Base-by-base conservation (phyloP, 1,140 invertebrate species). In the Coboldia fuscipes region DNA sequence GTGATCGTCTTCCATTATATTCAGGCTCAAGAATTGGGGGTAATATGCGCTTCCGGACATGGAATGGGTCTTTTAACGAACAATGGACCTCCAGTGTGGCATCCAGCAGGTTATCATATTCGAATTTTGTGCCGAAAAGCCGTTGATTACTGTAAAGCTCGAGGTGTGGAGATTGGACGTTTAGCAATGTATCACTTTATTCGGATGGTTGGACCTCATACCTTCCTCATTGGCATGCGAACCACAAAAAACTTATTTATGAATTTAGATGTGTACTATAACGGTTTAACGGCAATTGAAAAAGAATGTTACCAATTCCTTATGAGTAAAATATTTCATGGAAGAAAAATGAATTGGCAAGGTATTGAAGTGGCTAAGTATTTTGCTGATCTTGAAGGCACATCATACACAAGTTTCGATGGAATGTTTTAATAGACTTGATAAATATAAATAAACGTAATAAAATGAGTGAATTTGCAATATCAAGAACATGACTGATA, bases 21-120 rank as follows among this genome's bases (percentile, higher is more conserved):
- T 18, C 45, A 86, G 74, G 56, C 58, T 28, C 63, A 68, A 41
- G 63, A 71, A 35, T 47, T 93, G 9, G 86, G 78, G 16, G 58
- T 93, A 13, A 73, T 93, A 16, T 84, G 81, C 57, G 85, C 84
- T 2, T 69, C 82, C 0, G 62, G 70, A 2, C 69, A 78, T 14
- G 72, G 67, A 2, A 76, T 90, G 79, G 81, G 85, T 9, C 58
- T 93, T 9, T 58, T 92, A 14, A 75, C 79, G 7, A 75, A 72
- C 52, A 46, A 48, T 23, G 81, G 78, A 0, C 74, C 83, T 1
- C 76, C 68, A 36, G 38, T 44, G 1, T 94, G 88, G 88, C 88
- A 94, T 61, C 80, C 81, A 14, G 82, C 79, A 2, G 51, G 50
- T 7, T 54, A 71, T 5, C 52, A 73, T 15, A 64, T 75, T 1